These are phyloP conservation scores for Ammodytes dubius DNA, from an alignment of 2,113 vertebrate genomes.

Conservation along the genomic window DNA sequence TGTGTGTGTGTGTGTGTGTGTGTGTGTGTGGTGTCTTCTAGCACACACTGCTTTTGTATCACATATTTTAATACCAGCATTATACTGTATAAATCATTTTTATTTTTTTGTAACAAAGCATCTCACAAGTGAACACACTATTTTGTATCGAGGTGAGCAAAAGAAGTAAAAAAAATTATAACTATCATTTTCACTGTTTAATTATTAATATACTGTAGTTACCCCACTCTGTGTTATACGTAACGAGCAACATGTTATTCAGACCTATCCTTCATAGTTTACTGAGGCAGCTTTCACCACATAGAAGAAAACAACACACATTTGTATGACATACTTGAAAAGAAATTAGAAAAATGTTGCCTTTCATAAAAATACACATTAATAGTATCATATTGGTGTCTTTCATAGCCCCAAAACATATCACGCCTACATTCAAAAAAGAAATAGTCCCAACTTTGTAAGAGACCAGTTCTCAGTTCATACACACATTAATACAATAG, in stretches of 20 bases:
- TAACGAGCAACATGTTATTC: neutral
- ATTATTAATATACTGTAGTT: constrained; percentile 9
- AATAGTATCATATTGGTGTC: constrained; percentile 27
- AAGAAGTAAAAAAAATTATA: constrained; percentile 54
- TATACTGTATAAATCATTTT: constrained; percentile 56
- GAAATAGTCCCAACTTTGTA: constrained; percentile 37
- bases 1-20: too few relatives aligned
- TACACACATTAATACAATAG: constrained; percentile 52
- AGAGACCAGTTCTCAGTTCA: constrained; percentile 49
- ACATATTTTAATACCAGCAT: constrained; percentile 44
- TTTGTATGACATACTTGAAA: constrained; percentile 16
- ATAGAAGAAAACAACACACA: constrained; percentile 4
- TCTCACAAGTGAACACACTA: constrained; percentile 47
- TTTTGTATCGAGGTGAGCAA: constrained; percentile 64
- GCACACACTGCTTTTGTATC: constrained; percentile 34
- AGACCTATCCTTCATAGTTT: constrained; percentile 71
- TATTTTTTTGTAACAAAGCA: constrained; percentile 71
- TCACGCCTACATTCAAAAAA: constrained; percentile 17
- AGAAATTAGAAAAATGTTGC: constrained; percentile 16
- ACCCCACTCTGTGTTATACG: constrained; percentile 38
- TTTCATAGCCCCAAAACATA: constrained; percentile 43
- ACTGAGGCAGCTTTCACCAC: constrained; percentile 55
- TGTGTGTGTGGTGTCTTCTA: neutral
- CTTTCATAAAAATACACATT: constrained; percentile 21
- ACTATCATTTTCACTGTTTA: constrained; percentile 26